Evolutionary conservation across 2,888 invertebrate species (phyloP).

Genomic region (Phortica okadai): DNA sequence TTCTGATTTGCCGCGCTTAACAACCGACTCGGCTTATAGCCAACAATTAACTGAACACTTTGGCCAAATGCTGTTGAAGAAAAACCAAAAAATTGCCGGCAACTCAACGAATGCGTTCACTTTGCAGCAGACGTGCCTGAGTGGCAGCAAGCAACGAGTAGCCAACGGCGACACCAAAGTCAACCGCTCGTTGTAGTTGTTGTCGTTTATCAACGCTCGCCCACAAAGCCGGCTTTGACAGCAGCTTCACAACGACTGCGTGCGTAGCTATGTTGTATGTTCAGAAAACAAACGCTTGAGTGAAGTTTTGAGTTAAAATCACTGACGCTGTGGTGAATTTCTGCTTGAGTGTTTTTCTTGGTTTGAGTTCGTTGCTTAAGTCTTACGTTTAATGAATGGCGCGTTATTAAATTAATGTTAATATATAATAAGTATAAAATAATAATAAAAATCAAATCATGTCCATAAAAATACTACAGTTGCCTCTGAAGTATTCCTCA

Average conservation of each 20-base stretch:
- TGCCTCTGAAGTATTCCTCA: no score
- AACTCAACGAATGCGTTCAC: conserved; percentile 25
- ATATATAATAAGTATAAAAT: no score
- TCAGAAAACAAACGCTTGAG: conserved; percentile 40
- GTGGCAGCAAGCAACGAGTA: conserved; percentile 33
- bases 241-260: conserved; percentile 36
- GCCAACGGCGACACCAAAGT: conserved; percentile 36
- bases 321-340: conserved; percentile 17
- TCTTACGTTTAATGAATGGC: conserved; percentile 43
- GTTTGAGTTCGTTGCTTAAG: conserved; percentile 51
- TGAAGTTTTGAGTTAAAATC: conserved; percentile 41
- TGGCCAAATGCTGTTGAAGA: conserved; percentile 68
- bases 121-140: conserved; percentile 37
- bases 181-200: conserved; percentile 18
- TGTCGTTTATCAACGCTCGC: conserved; percentile 49
- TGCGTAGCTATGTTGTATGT: neutral
- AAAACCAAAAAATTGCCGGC: conserved; percentile 59
- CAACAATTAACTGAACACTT: conserved; percentile 71
- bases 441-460: no score
- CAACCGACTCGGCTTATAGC: conserved; percentile 67
- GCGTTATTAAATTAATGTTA: no score
- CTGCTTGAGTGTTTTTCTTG: neutral
- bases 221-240: conserved; percentile 51
- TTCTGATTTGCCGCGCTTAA: conserved; percentile 50
- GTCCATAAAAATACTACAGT: no score